Evolutionary conservation across 2,797 vertebrate species (phyloP), one percentile per base, ranked within the genome.

Genomic region (Cichlasoma orientale): DNA sequence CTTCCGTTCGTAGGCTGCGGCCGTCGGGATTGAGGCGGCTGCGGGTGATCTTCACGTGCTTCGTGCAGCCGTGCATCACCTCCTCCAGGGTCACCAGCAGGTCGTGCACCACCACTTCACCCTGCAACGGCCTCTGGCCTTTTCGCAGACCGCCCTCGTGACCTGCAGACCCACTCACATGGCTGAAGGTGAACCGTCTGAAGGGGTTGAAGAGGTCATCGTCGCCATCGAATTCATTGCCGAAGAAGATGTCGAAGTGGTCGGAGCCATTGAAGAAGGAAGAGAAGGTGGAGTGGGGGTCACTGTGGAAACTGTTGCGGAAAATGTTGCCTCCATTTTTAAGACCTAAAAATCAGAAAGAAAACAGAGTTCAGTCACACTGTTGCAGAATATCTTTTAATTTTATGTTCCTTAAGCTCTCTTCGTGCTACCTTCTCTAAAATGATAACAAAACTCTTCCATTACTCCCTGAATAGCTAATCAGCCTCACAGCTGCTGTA

Each of bases 31-130:
- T 97, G 78, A 97, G 96, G 75, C 97, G 96, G 81, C 97, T 95
- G 78, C 97, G 95, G 0, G 97, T 97, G 91, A 99, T 96, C 94
- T 98, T 99, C 92, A 99, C 97, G 2, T 97, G 97, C 90, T 99
- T 99, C 1, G 97, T 99, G 86, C 97, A 98, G 41, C 98, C 97
- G 0, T 97, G 96, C 93, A 98, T 95, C 86, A 99, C 97, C 84
- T 99, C 98, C 55, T 99, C 98, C 76, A 99, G 92, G 3, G 97
- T 97, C 47, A 99, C 97, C 54, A 92, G 95, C 52, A 99, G 95
- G 84, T 99, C 97, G 0, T 98, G 98, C 44, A 98, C 94, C 83
- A 97, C 95, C 0, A 96, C 96, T 0, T 95, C 92, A 36, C 96
- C 96, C 11, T 96, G 95, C 82, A 96, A 95, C 76, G 94, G 94